These are phyloP conservation scores for Ips nitidus DNA, from an alignment of 1,140 invertebrate species.

Conservation along the genomic window DNA sequence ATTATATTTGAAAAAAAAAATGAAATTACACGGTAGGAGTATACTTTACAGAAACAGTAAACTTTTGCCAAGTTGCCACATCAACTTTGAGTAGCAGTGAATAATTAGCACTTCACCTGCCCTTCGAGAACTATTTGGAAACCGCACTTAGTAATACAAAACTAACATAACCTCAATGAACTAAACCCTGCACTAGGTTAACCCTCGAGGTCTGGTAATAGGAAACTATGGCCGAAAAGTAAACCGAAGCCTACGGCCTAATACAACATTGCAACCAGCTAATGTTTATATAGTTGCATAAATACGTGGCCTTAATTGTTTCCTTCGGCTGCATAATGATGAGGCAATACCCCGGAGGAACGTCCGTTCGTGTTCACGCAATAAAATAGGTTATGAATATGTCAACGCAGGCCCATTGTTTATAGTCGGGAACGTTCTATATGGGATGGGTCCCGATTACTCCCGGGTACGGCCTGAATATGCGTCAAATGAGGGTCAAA, in stretches of 20 bases:
- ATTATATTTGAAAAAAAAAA: too few relatives aligned
- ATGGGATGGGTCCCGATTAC: slow-evolving; percentile 16
- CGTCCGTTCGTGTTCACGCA: slow-evolving; percentile 21
- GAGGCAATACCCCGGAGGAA: slow-evolving; percentile 25
- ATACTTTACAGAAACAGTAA: neutral
- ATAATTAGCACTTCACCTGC: too few relatives aligned
- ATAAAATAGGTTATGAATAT: slow-evolving; percentile 35
- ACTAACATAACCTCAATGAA: too few relatives aligned
- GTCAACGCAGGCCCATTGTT: slow-evolving; percentile 34
- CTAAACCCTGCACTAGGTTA: too few relatives aligned
- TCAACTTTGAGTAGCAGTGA: too few relatives aligned
- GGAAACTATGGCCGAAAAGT: neutral
- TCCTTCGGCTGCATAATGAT: slow-evolving; percentile 31
- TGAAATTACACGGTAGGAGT: neutral
- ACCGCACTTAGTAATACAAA: too few relatives aligned
- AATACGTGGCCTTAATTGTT: slow-evolving; percentile 33
- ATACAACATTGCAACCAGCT: neutral
- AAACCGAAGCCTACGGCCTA: neutral
- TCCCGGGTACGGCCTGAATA: slow-evolving; percentile 25
- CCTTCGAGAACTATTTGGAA: too few relatives aligned
- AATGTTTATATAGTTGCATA: slow-evolving; percentile 32
- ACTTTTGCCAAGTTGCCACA: too few relatives aligned
- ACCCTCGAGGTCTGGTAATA: neutral
- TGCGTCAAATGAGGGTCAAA: slow-evolving; percentile 28
- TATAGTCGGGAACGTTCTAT: slow-evolving; percentile 24